Evolutionary conservation across 2,113 vertebrate species (phyloP).

Genomic region (Campylomormyrus numenius): DNA sequence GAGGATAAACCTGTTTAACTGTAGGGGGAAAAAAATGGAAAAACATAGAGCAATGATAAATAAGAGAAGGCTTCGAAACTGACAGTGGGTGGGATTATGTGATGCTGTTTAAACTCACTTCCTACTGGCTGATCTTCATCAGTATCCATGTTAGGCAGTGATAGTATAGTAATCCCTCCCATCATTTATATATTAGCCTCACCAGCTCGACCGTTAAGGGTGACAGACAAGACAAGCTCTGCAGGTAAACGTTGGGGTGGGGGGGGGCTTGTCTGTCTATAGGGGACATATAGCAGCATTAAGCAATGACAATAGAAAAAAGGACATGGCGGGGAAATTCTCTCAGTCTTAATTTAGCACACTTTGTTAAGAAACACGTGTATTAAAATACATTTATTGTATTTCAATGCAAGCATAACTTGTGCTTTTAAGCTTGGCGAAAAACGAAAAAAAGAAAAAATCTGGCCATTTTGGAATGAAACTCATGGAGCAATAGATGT

Average conservation of each 20-base stretch:
- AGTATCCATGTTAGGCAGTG: neutral
- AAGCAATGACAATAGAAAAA: neutral
- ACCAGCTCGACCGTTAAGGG: neutral
- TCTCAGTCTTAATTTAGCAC: neutral
- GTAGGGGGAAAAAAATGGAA: neutral
- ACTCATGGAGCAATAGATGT: conserved; percentile 42
- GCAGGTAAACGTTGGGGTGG: neutral
- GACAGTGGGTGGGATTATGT: neutral
- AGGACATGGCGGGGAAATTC: neutral
- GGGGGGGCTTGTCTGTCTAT: neutral
- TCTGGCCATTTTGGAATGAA: conserved; percentile 49
- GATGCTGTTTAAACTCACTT: neutral
- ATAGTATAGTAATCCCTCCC: neutral
- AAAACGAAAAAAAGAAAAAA: neutral
- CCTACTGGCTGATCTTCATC: neutral
- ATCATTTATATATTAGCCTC: neutral
- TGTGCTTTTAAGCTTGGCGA: conserved; percentile 8
- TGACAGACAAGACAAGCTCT: neutral
- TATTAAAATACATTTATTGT: neutral
- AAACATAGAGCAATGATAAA: neutral
- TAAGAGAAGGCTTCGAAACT: neutral
- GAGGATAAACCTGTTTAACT: neutral
- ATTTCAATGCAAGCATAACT: neutral
- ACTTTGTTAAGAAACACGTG: neutral
- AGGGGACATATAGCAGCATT: neutral